Base-by-base conservation (phyloP, 2,113 vertebrate species). In the Urocitellus parryii region DNA sequence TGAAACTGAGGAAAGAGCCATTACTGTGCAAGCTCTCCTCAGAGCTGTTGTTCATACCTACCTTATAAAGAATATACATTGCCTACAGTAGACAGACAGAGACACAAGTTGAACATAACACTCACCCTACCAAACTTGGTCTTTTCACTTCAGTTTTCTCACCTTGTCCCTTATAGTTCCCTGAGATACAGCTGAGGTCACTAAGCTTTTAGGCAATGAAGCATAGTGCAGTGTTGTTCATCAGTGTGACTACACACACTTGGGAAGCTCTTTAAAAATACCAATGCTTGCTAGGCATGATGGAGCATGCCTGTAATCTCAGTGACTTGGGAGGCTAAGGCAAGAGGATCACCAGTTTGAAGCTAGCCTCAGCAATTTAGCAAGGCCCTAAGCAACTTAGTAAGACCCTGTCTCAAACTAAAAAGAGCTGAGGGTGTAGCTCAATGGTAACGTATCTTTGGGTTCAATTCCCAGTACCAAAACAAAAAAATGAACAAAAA, bases 1-100 rank as follows among this genome's bases (percentile, higher is more conserved):
- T 61, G 48, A 98, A 96, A 72, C 80, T 92, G 48, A 96, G 85
- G 84, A 95, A 95, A 96, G 73, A 88, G 24, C 68, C 77, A 81
- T 80, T 95, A 85, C 37, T 0, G 4, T 58, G 72, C 45, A 84
- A 96, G 58, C 72, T 96, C 84, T 85, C 53, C 77, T 97, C 58
- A 74, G 88, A 92, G 88, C 58, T 96, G 29, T 39, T 90, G 67
- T 76, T 97, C 90, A 96, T 63, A 96, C 90, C 39, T 95, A 93
- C 78, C 82, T 95, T 79, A 86, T 67, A 91, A 97, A 95, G 67
- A 90, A 67, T 37, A 39, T 76, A 83, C 61, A 53, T 70, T 48
- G 4, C 77, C 87, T 95, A 45, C 48, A 84, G 61, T 70, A 96
- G 72, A 76, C 87, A 95, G 56, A 92, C 51, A 91, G 89, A 94